Evolutionary conservation across 2,888 invertebrate genomes (phyloP), one percentile per base, ranked within the genome.

Genomic region (Pyrochroa serraticornis): DNA sequence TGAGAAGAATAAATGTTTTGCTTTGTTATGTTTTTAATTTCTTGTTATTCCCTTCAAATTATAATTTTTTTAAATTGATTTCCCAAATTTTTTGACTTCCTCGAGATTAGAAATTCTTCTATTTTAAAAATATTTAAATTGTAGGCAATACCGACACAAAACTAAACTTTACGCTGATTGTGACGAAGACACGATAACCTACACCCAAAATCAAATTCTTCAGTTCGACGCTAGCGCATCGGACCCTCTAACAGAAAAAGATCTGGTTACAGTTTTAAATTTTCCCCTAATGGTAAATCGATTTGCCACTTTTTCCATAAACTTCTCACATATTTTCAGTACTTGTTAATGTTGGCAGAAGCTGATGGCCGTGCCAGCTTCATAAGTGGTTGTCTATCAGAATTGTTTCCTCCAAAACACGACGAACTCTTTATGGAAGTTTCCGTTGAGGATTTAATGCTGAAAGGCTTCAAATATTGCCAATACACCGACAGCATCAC

Each of bases 141-240:
- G 9, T 10, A 42, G 72, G 69, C 34, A 63, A 84, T 84, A 54
- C 80, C 83, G 72, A 75, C 73, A 51, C 75, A 82, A 14, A 75
- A 76, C 9, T 64, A 84, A 83, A 69, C 74, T 77, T 14, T 77
- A 82, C 3, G 79, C 83, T 42, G 74, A 77, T 34, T 79, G 81
- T 68, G 55, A 65, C 38, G 80, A 81, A 14, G 82, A 82, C 0
- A 84, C 85, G 8, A 77, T 88, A 0, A 79, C 79, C 9, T 89
- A 86, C 66, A 73, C 76, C 0, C 75, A 78, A 22, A 68, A 75
- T 33, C 80, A 81, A 41, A 56, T 65, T 35, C 85, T 83, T 56
- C 80, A 82, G 65, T 89, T 88, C 67, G 85, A 89, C 66, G 73
- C 79, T 1, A 77, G 80, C 34, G 82, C 81, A 1, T 89, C 89